Percentiles rank a stretch among this genome's conserved stretches.
phyloP scores from a whole-genome alignment of 2,113 vertebrate species.

The Daubentonia madagascariensis region DNA sequence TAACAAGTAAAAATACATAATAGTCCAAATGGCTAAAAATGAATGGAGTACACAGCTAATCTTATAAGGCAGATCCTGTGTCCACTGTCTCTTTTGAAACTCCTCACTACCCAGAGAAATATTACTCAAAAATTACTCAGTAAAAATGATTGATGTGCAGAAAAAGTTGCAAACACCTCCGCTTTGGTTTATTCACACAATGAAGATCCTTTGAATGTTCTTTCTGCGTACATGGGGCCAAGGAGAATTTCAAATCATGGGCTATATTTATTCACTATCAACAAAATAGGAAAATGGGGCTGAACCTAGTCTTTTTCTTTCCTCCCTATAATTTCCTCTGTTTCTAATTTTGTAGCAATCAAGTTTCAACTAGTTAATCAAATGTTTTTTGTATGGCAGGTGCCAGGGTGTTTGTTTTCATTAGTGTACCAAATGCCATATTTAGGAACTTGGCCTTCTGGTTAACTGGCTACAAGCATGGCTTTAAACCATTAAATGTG shows the following conservation, averaged over 20 bases:
- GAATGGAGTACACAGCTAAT: neutral
- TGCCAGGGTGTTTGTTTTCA: conserved; percentile 84
- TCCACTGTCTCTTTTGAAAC: neutral
- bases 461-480: conserved; percentile 78
- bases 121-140: neutral
- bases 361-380: conserved; percentile 82
- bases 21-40: neutral
- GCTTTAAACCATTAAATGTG: conserved; percentile 79
- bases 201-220: neutral
- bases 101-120: neutral
- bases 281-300: conserved; percentile 63
- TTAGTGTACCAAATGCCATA: conserved; percentile 78
- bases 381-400: conserved; percentile 82
- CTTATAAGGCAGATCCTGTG: neutral
- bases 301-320: conserved; percentile 56
- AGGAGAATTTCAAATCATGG: conserved; percentile 40
- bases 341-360: conserved; percentile 77
- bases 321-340: conserved; percentile 65
- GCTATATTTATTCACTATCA: conserved; percentile 72
- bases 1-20: neutral
- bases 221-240: neutral
- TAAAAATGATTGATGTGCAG: neutral
- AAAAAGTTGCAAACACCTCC: neutral
- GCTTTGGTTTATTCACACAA: neutral
- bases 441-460: conserved; percentile 82